A percentile compares a stretch with the other conserved stretches of the same genome.
Conservation (phyloP, 2,113 vertebrate species). For the Cromileptes altivelis region DNA sequence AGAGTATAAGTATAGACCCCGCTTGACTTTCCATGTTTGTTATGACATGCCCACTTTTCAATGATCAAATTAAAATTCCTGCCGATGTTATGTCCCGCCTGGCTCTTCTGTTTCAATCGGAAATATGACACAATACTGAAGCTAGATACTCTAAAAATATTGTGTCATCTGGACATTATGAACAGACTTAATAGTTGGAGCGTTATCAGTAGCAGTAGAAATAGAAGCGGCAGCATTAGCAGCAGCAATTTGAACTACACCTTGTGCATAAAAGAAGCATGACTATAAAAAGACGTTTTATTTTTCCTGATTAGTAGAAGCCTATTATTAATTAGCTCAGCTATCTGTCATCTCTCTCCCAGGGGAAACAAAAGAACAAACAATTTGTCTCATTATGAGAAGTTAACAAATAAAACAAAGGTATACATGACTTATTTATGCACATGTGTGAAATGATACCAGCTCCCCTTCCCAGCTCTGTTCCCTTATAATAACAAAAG, state of each 20-base stretch:
- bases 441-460: conserved; percentile 6
- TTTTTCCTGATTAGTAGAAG: background rate
- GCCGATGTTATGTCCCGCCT: no score
- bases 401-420: conserved; percentile 13
- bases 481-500: conserved; percentile 6
- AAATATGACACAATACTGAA: no score
- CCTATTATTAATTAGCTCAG: conserved; percentile 29
- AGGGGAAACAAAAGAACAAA: conserved; percentile 3
- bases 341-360: conserved; percentile 1
- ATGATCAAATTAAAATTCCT: no score
- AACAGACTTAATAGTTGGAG: no score
- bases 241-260: background rate
- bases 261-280: background rate
- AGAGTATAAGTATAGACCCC: no score
- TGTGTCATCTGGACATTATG: no score
- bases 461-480: conserved; percentile 1
- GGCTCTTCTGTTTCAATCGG: no score
- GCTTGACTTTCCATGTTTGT: no score
- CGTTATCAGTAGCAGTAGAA: background rate
- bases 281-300: no score
- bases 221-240: no score
- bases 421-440: background rate
- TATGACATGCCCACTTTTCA: no score
- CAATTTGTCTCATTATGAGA: background rate
- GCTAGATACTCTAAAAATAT: no score